These are phyloP conservation scores for Malurus cyaneus DNA, from an alignment of 2,113 vertebrate species.

Conservation along the genomic window DNA sequence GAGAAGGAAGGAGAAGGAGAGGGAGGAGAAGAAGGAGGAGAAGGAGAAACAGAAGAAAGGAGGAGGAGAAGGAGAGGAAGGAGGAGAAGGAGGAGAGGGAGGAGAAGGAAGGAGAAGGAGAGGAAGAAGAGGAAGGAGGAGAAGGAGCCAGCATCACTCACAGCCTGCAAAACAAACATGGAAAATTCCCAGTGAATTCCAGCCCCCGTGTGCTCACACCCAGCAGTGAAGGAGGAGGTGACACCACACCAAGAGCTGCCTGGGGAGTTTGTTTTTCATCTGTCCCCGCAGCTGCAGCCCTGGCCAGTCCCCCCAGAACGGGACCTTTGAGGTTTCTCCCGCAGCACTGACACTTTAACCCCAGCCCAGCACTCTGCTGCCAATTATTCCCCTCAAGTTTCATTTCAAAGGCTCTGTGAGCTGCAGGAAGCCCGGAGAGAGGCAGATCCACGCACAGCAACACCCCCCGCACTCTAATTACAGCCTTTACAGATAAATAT, in stretches of 20 bases:
- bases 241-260: not conserved
- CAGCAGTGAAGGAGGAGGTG: not conserved
- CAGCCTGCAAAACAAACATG: not conserved
- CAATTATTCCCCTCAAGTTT: not conserved
- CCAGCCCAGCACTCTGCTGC: not conserved
- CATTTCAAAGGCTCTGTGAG: not conserved
- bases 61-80: not conserved
- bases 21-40: not conserved
- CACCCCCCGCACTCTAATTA: not conserved
- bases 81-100: not conserved
- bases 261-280: not conserved
- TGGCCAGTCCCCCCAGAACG: not conserved
- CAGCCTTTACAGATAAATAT: not conserved
- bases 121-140: not conserved
- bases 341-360: not conserved
- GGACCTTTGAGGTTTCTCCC: not conserved
- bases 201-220: accelerated
- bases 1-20: accelerated
- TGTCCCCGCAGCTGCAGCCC: not conserved
- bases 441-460: not conserved
- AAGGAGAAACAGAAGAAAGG: too few relatives aligned
- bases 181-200: not conserved
- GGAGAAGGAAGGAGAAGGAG: not conserved
- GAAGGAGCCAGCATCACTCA: not conserved
- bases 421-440: not conserved